Evolutionary conservation across 1,140 invertebrate species (phyloP), one percentile per base, ranked within the genome.

Genomic region (Zaprionus lachaisei): DNA sequence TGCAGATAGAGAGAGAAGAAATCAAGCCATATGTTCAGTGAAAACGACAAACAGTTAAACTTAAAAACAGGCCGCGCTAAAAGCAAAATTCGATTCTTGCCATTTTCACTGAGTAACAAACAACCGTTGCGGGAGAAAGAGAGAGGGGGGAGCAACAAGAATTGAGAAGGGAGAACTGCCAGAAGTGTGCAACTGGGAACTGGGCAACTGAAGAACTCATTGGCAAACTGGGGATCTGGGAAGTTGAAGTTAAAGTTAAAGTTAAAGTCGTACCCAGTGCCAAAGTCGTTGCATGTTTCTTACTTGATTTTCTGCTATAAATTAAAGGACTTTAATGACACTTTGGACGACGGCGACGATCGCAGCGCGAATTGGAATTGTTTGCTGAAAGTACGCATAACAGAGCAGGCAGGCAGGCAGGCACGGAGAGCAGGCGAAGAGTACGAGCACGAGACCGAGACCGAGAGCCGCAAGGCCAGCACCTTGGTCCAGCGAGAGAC

Each of bases 321-420:
- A 89, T 89, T 89, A 89, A 89, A 89, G 85, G 85, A 90, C 85
- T 89, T 89, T 89, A 89, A 89, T 89, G 85, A 89, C 85, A 89
- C 85, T 89, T 89, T 84, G 79, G 81, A 90, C 81, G 75, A 80
- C 64, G 85, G 70, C 79, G 81, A 72, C 71, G 84, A 90, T 84
- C 85, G 74, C 85, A 82, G 77, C 68, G 83, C 68, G 83, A 57
- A 73, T 64, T 74, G 79, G 85, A 89, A 89, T 90, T 84, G 85
- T 90, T 89, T 71, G 83, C 64, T 66, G 37, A 75, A 69, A 75
- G 81, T 57, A 81, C 86, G 77, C 70, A 79, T 78, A 72, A 76
- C 68, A 72, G 73, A 76, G 68, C 73, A 58, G 38, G 26, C 72
- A 11, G 31, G 2, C 31, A 34, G 31, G 31, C 31, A 31, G 31